Percentiles rank a stretch among this genome's conserved stretches.
Evolutionary conservation across 1,140 invertebrate genomes (phyloP).

Genomic region (Drosophila saltans): DNA sequence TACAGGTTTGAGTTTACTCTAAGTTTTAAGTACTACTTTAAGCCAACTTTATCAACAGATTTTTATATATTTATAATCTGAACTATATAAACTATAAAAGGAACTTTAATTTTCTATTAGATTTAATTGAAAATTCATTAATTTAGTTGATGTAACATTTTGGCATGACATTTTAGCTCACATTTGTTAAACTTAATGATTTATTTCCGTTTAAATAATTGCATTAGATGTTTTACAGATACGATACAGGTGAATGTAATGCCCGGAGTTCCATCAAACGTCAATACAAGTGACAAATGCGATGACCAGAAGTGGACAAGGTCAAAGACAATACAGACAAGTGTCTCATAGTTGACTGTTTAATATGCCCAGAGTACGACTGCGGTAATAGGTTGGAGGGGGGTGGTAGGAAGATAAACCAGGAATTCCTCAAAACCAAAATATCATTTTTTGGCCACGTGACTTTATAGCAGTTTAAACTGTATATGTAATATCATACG

Average conservation of each 20-base stretch:
- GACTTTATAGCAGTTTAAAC: neutral
- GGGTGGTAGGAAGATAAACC: neutral
- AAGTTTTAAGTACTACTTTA: too few species aligned
- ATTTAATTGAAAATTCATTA: too few species aligned
- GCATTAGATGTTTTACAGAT: neutral
- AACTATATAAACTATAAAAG: too few species aligned
- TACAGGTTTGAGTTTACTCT: too few species aligned
- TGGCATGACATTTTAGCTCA: conserved; percentile 14
- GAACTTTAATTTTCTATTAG: too few species aligned
- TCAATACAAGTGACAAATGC: conserved; percentile 23
- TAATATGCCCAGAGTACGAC: conserved; percentile 1
- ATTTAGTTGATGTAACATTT: conserved; percentile 2
- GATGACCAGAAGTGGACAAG: conserved; percentile 37
- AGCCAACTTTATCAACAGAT: too few species aligned
- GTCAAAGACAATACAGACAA: conserved; percentile 5
- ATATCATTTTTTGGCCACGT: conserved; percentile 1
- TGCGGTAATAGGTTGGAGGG: neutral
- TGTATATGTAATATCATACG: neutral
- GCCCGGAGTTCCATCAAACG: conserved; percentile 19
- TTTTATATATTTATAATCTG: too few species aligned
- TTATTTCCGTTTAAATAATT: conserved; percentile 40
- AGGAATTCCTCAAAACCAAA: conserved; percentile 8
- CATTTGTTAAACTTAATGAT: conserved; percentile 30
- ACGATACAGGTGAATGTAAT: conserved; percentile 38
- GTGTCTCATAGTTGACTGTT: neutral